A percentile compares a stretch with the other conserved stretches of the same genome.
phyloP scores from a whole-genome alignment of 1,140 invertebrate species.

The Plectrocnemia conspersa region DNA sequence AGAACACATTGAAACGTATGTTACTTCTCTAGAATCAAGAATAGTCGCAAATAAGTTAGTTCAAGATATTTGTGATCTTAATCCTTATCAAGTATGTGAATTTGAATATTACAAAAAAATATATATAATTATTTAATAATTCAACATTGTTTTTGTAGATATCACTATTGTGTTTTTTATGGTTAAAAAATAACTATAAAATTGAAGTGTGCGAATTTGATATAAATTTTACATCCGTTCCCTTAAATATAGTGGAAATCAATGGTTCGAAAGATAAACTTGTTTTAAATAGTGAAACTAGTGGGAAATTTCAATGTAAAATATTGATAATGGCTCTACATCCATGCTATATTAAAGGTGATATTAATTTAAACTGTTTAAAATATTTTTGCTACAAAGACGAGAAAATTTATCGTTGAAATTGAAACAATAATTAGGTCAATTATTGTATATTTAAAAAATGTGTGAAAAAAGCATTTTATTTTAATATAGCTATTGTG shows the following conservation, averaged over 20 bases:
- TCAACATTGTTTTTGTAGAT: not conserved
- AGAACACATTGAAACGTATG: slow-evolving; percentile 12
- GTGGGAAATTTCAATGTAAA: not conserved
- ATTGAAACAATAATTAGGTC: too few species aligned
- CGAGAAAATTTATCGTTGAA: too few species aligned
- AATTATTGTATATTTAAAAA: too few species aligned
- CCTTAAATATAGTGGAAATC: not conserved
- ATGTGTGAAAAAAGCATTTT: too few species aligned
- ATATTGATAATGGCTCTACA: slow-evolving; percentile 5
- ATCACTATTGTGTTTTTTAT: slow-evolving; percentile 10
- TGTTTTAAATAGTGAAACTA: not conserved
- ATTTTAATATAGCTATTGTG: too few species aligned
- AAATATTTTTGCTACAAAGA: too few species aligned
- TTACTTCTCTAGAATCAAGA: not conserved
- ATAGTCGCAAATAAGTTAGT: slow-evolving; percentile 9
- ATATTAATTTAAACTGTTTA: not conserved
- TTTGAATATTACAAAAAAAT: slow-evolving; percentile 9
- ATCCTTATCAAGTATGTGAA: slow-evolving; percentile 3
- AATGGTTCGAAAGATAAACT: not conserved
- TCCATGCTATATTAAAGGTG: not conserved
- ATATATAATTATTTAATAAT: not conserved
- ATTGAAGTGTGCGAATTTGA: slow-evolving; percentile 9
- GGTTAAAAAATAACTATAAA: not conserved
- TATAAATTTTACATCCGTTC: not conserved
- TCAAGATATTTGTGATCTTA: not conserved